Evolutionary conservation across 2,113 vertebrate species (phyloP).

Genomic region (Todiramphus chloris): DNA sequence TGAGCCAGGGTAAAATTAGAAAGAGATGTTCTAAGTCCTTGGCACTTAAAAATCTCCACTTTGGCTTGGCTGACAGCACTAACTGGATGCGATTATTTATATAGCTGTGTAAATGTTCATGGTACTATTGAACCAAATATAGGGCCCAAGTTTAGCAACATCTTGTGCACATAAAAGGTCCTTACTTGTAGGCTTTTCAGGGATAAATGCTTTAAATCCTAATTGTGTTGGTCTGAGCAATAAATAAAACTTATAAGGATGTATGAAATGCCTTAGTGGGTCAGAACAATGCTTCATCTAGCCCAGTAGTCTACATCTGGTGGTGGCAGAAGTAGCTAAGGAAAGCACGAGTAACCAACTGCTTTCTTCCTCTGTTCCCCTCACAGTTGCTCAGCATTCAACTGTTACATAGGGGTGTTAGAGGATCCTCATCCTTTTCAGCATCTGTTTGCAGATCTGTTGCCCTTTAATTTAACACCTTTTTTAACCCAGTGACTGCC

Average conservation of each 20-base stretch:
- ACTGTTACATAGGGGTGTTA: neutral
- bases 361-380: neutral
- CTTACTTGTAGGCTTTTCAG: neutral
- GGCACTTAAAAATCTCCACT: constrained; percentile 13
- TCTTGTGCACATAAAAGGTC: neutral
- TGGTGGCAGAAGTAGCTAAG: neutral
- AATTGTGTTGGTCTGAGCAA: neutral
- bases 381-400: neutral
- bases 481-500: neutral
- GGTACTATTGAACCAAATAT: constrained; percentile 29
- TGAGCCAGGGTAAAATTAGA: constrained; percentile 49
- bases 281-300: neutral
- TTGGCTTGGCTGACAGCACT: neutral
- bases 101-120: neutral
- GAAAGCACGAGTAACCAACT: neutral
- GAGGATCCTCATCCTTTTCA: neutral
- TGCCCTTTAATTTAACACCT: neutral
- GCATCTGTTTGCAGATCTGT: neutral
- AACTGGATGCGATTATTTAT: constrained; percentile 38
- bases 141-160: neutral
- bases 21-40: constrained; percentile 38
- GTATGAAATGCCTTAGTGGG: neutral
- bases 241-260: neutral
- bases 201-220: neutral
- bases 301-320: neutral